Base-by-base conservation (phyloP, 2,113 vertebrate genomes). In the Eudyptes chrysolophus region DNA sequence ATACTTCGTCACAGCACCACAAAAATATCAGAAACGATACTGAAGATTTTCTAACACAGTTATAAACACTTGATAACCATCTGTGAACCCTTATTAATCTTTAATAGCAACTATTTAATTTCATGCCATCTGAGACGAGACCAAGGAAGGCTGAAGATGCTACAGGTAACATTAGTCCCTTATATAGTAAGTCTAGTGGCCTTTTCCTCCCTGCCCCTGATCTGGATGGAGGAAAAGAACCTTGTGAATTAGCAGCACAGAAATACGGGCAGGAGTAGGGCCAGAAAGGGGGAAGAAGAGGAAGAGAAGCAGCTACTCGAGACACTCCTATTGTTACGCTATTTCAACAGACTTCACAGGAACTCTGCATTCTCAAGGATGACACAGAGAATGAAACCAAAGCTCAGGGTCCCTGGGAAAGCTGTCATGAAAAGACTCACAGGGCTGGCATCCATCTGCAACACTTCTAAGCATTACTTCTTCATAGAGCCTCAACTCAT, bases 11-110 rank as follows among this genome's bases (percentile, higher is more conserved):
- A 69, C 15, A 48, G 15, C 36, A 64, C 21, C 49, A 70, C 34
- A 85, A 48, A 74, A 93, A 52, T 16, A 65, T 0, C 36, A 38
- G 60, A 65, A 64, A 74, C 7, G 0, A 42, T 25, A 79, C 21
- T 18, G 12, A 77, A 57, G 55, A 40, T 80, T 68, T 84, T 38
- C 70, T 64, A 26, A 38, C 17, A 52, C 64, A 60, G 19, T 48
- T 62, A 65, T 30, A 62, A 51, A 38, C 11, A 22, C 29, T 51
- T 40, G 65, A 93, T 58, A 95, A 74, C 74, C 27, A 44, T 30
- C 90, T 74, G 69, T 11, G 42, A 87, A 27, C 17, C n/a, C 46
- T 82, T 44, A 77, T 74, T 79, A 75, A 94, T 93, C 66, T 84
- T 95, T 78, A 84, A 81, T 20, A 29, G 87, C 2, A 75, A 49